phyloP scores from a whole-genome alignment of 2,113 vertebrate genomes.

The Athene cunicularia region DNA sequence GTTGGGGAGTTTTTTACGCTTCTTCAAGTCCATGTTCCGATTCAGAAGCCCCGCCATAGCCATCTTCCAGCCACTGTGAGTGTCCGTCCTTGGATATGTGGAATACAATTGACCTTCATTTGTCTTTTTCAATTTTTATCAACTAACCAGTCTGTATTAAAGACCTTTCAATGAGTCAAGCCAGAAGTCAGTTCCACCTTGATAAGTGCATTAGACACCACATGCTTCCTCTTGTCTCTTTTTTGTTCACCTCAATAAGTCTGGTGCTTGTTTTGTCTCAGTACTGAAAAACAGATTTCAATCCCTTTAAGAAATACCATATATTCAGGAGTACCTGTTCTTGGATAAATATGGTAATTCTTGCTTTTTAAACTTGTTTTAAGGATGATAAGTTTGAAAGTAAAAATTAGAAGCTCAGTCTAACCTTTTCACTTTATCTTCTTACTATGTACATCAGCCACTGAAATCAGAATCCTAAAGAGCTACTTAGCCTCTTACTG shows the following conservation, averaged over 20 bases:
- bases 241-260: not conserved
- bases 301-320: not conserved
- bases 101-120: not conserved
- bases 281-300: not conserved
- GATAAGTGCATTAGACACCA: not conserved
- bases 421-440: not conserved
- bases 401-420: not conserved
- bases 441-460: not conserved
- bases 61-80: constrained; percentile 83
- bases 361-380: not conserved
- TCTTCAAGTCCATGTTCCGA: constrained; percentile 86
- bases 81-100: not conserved
- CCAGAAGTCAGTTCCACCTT: not conserved
- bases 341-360: not conserved
- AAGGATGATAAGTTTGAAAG: not conserved
- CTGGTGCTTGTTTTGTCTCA: not conserved
- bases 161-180: not conserved
- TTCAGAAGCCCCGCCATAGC: constrained; percentile 90
- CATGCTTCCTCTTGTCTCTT: not conserved
- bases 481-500: not conserved
- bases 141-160: not conserved
- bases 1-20: constrained; percentile 89
- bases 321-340: not conserved
- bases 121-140: not conserved
- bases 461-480: not conserved